phyloP scores from a whole-genome alignment of 2,888 invertebrate species.

The Drosophila ezoana region DNA sequence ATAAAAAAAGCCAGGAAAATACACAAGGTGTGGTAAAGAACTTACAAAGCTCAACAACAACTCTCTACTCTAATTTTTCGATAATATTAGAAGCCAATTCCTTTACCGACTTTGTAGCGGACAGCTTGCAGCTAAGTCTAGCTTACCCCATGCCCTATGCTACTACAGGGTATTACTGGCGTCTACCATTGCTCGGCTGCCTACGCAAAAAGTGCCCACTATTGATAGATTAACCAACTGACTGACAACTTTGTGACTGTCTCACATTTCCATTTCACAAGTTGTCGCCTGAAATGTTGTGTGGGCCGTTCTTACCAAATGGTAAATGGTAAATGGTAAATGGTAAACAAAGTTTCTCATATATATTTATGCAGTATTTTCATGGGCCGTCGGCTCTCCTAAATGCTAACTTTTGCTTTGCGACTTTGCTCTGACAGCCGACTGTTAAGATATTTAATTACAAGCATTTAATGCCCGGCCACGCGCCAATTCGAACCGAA shows the following conservation, averaged over 20 bases:
- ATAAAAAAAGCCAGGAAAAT: too few species aligned
- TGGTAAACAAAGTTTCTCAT: conserved; percentile 27
- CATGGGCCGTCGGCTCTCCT: conserved; percentile 35
- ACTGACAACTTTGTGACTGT: conserved; percentile 48
- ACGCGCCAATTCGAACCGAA: conserved; percentile 38
- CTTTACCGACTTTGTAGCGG: too few species aligned
- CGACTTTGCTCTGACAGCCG: conserved; percentile 51
- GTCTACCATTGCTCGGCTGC: neutral
- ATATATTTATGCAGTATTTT: conserved; percentile 27
- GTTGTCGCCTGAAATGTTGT: conserved; percentile 34
- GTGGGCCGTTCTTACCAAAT: conserved; percentile 49
- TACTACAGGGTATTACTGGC: conserved; percentile 29
- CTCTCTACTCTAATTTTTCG: too few species aligned
- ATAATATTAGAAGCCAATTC: too few species aligned
- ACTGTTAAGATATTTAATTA: conserved; percentile 70
- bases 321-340: conserved; percentile 25
- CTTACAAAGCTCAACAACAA: too few species aligned
- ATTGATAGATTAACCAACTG: conserved; percentile 60
- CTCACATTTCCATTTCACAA: conserved; percentile 62
- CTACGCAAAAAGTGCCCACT: conserved; percentile 34
- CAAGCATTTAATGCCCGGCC: conserved; percentile 62
- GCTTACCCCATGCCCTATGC: neutral
- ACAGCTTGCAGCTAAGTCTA: neutral
- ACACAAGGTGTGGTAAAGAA: too few species aligned
- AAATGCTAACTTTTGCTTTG: conserved; percentile 61